Conservation (phyloP, 1,140 invertebrate genomes). For the Drosophila ercepeae region DNA sequence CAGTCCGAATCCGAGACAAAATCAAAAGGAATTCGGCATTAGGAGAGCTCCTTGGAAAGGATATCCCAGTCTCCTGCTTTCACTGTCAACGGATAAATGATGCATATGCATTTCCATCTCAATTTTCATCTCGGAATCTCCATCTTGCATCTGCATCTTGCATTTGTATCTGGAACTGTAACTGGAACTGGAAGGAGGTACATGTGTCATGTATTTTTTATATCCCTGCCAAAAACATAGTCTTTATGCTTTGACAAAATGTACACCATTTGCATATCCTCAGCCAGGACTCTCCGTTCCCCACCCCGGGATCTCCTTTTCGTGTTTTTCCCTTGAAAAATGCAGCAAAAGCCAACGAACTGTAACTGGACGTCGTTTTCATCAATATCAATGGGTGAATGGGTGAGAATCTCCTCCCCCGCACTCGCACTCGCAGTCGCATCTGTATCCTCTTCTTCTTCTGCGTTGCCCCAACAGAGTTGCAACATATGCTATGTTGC, state of each 20-base stretch:
- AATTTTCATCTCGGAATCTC: constrained; percentile 33
- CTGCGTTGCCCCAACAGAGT: constrained; percentile 56
- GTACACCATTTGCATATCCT: constrained; percentile 74
- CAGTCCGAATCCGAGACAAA: constrained; percentile 3
- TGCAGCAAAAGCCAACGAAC: constrained; percentile 77
- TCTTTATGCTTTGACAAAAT: constrained; percentile 82
- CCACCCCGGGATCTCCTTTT: constrained; percentile 3
- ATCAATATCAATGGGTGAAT: constrained; percentile 77
- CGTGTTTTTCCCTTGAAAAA: constrained; percentile 69
- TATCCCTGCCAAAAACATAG: constrained; percentile 65
- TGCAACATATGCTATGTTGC: constrained; percentile 69
- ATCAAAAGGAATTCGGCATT: constrained; percentile 37
- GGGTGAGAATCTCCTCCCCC: constrained; percentile 44
- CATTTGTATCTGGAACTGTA: constrained; percentile 31
- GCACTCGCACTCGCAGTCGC: not conserved
- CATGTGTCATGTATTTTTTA: constrained; percentile 77
- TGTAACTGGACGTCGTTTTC: constrained; percentile 81
- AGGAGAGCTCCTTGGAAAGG: constrained; percentile 4
- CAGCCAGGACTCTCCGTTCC: constrained; percentile 9
- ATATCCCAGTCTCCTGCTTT: not conserved
- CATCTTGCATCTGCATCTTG: constrained; percentile 41
- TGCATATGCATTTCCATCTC: constrained; percentile 66
- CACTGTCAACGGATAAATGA: constrained; percentile 54
- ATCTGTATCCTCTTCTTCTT: constrained; percentile 21
- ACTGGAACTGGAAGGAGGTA: too few species aligned